A percentile compares a stretch with the other conserved stretches of the same genome.
Evolutionary conservation across 2,113 vertebrate species (phyloP).

Genomic region (Carlito syrichta): DNA sequence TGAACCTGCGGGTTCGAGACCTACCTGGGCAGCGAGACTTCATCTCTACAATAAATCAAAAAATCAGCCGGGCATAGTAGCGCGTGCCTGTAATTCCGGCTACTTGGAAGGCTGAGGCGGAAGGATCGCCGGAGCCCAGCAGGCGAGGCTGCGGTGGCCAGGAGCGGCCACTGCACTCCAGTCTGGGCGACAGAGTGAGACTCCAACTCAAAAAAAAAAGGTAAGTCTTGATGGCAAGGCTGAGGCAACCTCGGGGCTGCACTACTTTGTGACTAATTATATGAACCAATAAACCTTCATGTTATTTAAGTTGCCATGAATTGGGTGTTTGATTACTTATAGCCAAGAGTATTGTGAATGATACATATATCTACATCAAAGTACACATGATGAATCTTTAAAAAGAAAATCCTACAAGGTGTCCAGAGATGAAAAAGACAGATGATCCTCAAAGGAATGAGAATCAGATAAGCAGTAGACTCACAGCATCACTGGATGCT

Average conservation of each 20-base stretch:
- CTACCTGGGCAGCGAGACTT: too few relatives aligned
- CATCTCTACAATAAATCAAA: too few relatives aligned
- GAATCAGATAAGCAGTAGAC: not conserved
- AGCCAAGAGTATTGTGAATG: not conserved
- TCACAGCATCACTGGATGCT: not conserved
- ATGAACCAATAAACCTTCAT: not conserved
- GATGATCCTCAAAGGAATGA: not conserved
- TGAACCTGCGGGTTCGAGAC: too few relatives aligned
- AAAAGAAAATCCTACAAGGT: not conserved
- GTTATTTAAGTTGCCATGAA: not conserved
- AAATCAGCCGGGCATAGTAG: too few relatives aligned
- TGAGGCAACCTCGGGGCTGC: not conserved
- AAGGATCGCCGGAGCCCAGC: too few relatives aligned
- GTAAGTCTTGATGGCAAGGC: not conserved
- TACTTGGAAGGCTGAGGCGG: too few relatives aligned
- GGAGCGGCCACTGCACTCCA: too few relatives aligned
- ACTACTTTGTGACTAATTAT: not conserved
- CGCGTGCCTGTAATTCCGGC: too few relatives aligned
- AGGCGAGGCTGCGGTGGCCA: too few relatives aligned
- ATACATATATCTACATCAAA: not conserved
- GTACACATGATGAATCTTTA: not conserved
- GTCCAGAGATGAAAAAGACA: not conserved
- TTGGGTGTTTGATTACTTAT: not conserved
- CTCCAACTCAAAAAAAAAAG: too few relatives aligned
- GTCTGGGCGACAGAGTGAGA: too few relatives aligned